Base-by-base conservation (phyloP, 30 jellyfish, hydroid and myxozoan species). In the Sanderia malayensis region DNA sequence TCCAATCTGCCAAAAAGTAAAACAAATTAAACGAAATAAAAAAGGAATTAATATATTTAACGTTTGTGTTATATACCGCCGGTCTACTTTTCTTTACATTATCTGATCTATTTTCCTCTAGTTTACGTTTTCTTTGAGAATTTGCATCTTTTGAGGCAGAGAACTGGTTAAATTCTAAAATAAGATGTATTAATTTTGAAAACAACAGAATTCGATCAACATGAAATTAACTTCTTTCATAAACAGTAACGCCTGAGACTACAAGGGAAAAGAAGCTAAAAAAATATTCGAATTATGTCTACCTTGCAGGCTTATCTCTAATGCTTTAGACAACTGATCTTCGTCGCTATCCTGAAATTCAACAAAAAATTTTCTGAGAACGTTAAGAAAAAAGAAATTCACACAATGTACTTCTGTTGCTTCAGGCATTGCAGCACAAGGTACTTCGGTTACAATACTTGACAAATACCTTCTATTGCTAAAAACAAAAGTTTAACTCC, bases 231-330 rank as follows among this genome's bases (percentile, higher is more conserved):
- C n/a, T 37, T 37, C 10, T 4, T 37, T 37, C 13, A 37, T 4
- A 37, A 37, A 37, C 52, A 37, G 13, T 37, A 37, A 37, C 10
- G 52, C 52, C 13, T 37, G 52, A 13, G 52, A 37, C 52, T 37
- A 6, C 6, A 37, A n/a, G n/a, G n/a, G n/a, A n/a, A n/a, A n/a
- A n/a, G n/a, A n/a, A n/a, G n/a, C n/a, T n/a, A n/a, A n/a, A n/a
- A n/a, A n/a, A n/a, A n/a, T n/a, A n/a, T n/a, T n/a, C n/a, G n/a
- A n/a, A n/a, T n/a, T n/a, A n/a, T 37, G 6, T 37, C 23, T 58
- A 82, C 94, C 96, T 71, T 69, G 65, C 0, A 86, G 28, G 32
- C 96, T 86, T 58, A 81, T 9, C 60, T 81, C 97, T 6, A 88
- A 52, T 20, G 88, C 95, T 74, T 26, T 45, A 68, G 68, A 73